Evolutionary conservation across 2,888 invertebrate species (phyloP), one percentile per base, ranked within the genome.

Genomic region (Dastarcus helophoroides): DNA sequence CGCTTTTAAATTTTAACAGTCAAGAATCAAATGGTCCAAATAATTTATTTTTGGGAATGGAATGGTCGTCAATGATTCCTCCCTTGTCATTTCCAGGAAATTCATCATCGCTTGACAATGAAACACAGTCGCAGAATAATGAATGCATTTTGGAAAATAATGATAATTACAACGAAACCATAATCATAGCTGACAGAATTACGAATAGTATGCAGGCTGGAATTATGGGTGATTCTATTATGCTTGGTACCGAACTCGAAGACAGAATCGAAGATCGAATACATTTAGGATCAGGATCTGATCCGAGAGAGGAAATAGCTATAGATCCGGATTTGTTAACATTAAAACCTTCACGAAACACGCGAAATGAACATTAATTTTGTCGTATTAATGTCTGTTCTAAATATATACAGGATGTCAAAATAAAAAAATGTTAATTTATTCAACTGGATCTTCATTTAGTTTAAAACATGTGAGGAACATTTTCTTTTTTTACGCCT

Each of bases 281-380:
- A 23, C 40, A 37, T 3, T 34, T 51, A 22, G 35, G 8, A 31
- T 43, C 27, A 23, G 29, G 26, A 23, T 33, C 26, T 4, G 41
- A 41, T 28, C 26, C 39, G 2, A 41, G 44, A 11, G 39, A 45
- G 13, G 56, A 58, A 22, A 58, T 61, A 16, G 49, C 51, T 2
- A 62, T 62, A 17, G 62, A 62, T 47, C 54, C 60, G 0, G 62
- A 62, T 42, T 42, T 62, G 32, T 41, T 62, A 16, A 62, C 60
- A 1, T 41, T 62, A 31, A 62, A 60, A 40, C 56, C 60, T 10
- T 22, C 29, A 10, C 26, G 32, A 8, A 26, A 32, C 23, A 11
- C 25, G 24, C 13, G 23, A 27, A 32, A 22, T 13, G 16, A 32
- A n/a, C n/a, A n/a, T n/a, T n/a, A n/a, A n/a, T n/a, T n/a, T n/a